Evolutionary conservation across 2,797 vertebrate genomes (phyloP).

Genomic region (Limnodromus scolopaceus): DNA sequence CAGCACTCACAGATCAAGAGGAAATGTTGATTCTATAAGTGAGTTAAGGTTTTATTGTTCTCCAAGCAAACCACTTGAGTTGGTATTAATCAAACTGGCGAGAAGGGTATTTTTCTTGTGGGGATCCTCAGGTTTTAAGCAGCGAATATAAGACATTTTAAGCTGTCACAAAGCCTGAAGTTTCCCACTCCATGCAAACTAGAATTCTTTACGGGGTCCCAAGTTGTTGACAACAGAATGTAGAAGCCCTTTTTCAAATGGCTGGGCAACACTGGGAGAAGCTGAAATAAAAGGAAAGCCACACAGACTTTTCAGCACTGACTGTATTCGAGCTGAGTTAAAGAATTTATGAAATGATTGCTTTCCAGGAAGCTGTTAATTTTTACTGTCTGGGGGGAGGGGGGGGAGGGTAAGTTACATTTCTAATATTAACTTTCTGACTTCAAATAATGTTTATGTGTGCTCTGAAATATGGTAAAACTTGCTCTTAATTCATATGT

Average conservation of each 20-base stretch:
- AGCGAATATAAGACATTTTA: not conserved
- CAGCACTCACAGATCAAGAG: not conserved
- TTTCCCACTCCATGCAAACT: not conserved
- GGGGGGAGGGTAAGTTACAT: rapidly evolving
- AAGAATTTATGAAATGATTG: not conserved
- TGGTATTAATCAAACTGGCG: not conserved
- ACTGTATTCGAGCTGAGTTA: not conserved
- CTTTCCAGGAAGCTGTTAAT: not conserved
- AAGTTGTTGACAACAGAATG: not conserved
- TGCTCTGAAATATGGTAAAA: not conserved
- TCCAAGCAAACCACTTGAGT: not conserved
- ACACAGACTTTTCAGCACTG: not conserved
- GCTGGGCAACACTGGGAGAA: not conserved
- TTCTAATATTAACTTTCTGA: not conserved
- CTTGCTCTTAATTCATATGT: not conserved
- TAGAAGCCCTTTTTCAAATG: not conserved
- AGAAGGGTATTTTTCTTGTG: not conserved
- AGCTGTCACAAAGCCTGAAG: not conserved
- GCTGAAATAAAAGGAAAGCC: not conserved
- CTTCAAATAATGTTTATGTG: not conserved
- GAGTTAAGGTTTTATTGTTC: not conserved
- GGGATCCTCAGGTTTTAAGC: not conserved
- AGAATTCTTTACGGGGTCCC: not conserved
- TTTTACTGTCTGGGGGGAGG: not conserved
- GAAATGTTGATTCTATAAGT: not conserved